Evolutionary conservation across 1,140 invertebrate species (phyloP), one percentile per base, ranked within the genome.

Genomic region (Trachymyrmex septentrionalis): DNA sequence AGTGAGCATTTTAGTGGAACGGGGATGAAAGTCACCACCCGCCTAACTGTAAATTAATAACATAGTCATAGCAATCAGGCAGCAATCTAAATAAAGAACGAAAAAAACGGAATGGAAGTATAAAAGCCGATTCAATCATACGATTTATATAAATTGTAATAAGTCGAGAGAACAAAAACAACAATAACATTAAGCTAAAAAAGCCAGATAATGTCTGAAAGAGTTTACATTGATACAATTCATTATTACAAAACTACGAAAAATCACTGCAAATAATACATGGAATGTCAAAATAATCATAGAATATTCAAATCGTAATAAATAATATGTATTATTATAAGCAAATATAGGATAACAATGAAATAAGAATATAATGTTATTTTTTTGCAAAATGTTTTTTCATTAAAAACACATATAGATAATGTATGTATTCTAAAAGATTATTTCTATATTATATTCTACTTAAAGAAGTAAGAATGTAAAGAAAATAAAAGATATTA

Each of bases 1-100:
- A 63, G 10, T 38, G 16, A 19, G 48, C 63, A 48, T 77, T 77
- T 77, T 77, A 30, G 9, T 16, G 5, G 5, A 63, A 73, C 27
- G 10, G 10, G 27, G 16, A 64, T 12, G 5, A 64, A 77, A 63
- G 34, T 48, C 19, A 1, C 55, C 53, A 59, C 21, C 10, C 10
- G 19, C n/a, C 9, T 16, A 44, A 38, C 34, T 48, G 24, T 77
- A 44, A 64, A 77, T 63, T 77, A 64, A 63, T 77, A 77, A 77
- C 24, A 30, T 50, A 75, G 5, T 14, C 21, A 76, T 34, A 61
- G 21, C 38, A 77, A 64, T 61, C 55, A 63, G 57, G 9, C 14
- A 76, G 24, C 38, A 16, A 63, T 77, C 34, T 77, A 77, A 64
- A 48, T 64, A n/a, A 64, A 77, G 5, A 77, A 14, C 9, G n/a